Evolutionary conservation across 1,140 invertebrate genomes (phyloP).

Genomic region (Eumaeus atala): DNA sequence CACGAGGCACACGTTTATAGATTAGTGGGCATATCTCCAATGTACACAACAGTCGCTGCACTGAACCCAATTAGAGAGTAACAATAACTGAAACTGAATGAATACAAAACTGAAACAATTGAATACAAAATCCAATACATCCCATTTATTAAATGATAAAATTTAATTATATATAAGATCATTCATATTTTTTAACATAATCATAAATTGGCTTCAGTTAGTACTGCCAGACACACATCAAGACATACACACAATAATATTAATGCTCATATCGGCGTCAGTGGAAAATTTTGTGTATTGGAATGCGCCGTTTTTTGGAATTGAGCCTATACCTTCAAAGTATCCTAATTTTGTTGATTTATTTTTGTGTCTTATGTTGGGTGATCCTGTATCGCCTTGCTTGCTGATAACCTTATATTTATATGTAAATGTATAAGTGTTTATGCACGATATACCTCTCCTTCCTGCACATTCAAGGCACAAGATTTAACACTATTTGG

Average conservation of each 20-base stretch:
- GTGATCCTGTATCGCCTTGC: constrained; percentile 53
- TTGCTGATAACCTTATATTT: constrained; percentile 51
- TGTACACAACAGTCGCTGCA: constrained; percentile 38
- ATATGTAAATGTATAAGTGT: constrained; percentile 56
- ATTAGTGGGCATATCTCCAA: constrained; percentile 35
- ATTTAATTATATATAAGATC: background rate
- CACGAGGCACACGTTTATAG: constrained; percentile 52
- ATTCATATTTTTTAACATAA: background rate
- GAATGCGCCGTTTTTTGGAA: constrained; percentile 57
- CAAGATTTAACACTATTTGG: constrained; percentile 50
- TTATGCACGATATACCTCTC: constrained; percentile 66
- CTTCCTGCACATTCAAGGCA: constrained; percentile 62
- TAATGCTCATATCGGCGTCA: constrained; percentile 40
- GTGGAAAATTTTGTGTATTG: constrained; percentile 50
- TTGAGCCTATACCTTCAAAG: constrained; percentile 56
- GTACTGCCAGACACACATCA: constrained; percentile 40
- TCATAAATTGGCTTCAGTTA: constrained; percentile 27
- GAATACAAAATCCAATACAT: background rate
- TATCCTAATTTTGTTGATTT: constrained; percentile 50
- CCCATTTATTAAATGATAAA: background rate
- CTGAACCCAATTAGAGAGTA: constrained; percentile 31
- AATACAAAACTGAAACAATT: too few relatives aligned
- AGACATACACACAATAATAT: constrained; percentile 42
- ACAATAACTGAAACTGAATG: too few relatives aligned
- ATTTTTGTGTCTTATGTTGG: constrained; percentile 56